Evolutionary conservation across 2,797 vertebrate species (phyloP).

Genomic region (Pseudotriccus pelzelni): DNA sequence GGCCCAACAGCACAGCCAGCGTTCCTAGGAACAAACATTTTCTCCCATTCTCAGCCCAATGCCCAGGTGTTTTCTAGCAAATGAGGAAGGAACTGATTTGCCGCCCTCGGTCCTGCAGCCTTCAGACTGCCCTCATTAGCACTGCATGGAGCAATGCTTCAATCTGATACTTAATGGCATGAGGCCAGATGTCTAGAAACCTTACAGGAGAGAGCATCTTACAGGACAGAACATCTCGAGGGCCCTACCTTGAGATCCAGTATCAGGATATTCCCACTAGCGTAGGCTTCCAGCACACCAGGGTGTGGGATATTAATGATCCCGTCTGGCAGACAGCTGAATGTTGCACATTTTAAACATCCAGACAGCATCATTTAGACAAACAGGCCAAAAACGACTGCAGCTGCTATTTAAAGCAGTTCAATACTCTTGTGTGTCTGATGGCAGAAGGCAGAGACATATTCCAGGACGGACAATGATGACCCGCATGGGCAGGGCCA

Average conservation of each 20-base stretch:
- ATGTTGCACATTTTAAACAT: background rate
- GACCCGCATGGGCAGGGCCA: background rate
- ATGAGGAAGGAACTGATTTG: background rate
- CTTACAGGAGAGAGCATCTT: background rate
- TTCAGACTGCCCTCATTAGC: background rate
- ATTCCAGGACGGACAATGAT: background rate
- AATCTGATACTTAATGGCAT: background rate
- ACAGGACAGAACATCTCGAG: background rate
- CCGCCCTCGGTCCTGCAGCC: background rate
- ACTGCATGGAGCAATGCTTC: background rate
- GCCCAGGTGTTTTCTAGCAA: background rate
- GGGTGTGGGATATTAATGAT: background rate
- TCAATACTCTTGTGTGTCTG: background rate
- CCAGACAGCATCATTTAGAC: conserved; percentile 20
- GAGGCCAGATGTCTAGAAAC: background rate
- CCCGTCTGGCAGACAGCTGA: background rate
- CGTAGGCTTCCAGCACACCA: background rate
- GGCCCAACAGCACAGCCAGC: background rate
- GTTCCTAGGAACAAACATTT: background rate
- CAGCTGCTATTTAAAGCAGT: conserved; percentile 22
- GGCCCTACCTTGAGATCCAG: background rate
- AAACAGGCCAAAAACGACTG: background rate
- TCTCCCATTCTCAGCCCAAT: background rate
- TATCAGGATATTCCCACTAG: background rate
- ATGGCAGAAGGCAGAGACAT: background rate